Evolutionary conservation across 2,113 vertebrate species (phyloP).

Genomic region (Mungos mungo): DNA sequence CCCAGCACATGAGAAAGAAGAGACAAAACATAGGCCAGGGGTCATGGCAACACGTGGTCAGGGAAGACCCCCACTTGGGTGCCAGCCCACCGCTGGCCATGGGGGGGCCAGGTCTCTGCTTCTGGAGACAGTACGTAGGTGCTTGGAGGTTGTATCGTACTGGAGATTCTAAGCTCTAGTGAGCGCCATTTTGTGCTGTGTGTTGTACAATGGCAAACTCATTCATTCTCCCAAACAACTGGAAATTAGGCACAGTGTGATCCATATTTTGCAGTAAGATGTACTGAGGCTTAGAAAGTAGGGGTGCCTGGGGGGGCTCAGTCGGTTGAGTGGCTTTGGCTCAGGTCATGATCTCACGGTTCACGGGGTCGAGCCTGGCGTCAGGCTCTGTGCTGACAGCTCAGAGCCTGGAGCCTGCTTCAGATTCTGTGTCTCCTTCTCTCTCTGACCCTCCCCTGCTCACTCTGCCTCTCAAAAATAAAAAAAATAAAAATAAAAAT

Average conservation of each 20-base stretch:
- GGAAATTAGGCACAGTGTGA: background rate
- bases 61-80: background rate
- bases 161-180: background rate
- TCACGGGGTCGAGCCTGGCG: too few relatives aligned
- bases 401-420: too few relatives aligned
- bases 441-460: too few relatives aligned
- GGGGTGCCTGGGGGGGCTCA: too few relatives aligned
- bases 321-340: too few relatives aligned
- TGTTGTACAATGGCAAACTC: background rate
- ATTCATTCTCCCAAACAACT: background rate
- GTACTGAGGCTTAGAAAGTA: background rate
- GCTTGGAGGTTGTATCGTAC: too few relatives aligned
- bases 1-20: background rate
- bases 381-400: too few relatives aligned
- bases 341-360: too few relatives aligned
- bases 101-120: background rate
- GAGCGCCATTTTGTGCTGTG: conserved; percentile 38
- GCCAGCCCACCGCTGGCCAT: too few relatives aligned
- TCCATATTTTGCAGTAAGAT: background rate
- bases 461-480: too few relatives aligned
- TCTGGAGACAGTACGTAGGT: background rate
- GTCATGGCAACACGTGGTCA: background rate
- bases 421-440: too few relatives aligned
- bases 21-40: background rate
- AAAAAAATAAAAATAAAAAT: too few relatives aligned